Evolutionary conservation across 2,797 vertebrate species (phyloP).

Genomic region (Kryptopterus vitreolus): DNA sequence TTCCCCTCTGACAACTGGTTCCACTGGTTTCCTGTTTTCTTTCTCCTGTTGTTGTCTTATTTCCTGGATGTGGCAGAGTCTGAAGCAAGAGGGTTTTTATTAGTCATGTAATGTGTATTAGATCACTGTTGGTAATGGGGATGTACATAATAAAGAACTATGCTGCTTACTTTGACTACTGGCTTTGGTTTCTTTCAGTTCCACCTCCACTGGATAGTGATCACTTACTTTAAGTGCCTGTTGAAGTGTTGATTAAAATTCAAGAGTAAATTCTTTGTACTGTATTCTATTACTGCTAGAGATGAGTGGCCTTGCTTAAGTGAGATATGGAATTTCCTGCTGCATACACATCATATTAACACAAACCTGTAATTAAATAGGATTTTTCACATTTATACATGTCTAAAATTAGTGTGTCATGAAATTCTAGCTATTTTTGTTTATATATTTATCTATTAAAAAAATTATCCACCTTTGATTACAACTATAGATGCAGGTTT

Average conservation of each 20-base stretch:
- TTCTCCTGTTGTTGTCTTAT: not conserved
- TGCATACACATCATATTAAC: not conserved
- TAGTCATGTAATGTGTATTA: not conserved
- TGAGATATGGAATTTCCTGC: too few species aligned
- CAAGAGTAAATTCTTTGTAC: not conserved
- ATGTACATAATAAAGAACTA: slow-evolving; percentile 42
- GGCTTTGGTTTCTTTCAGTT: slow-evolving; percentile 55
- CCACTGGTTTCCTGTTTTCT: too few species aligned
- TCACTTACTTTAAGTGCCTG: slow-evolving; percentile 72
- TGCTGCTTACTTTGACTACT: slow-evolving; percentile 20
- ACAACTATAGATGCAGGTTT: not conserved
- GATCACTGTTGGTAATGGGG: not conserved
- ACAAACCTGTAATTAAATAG: not conserved
- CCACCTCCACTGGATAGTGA: slow-evolving; percentile 75
- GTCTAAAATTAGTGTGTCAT: not conserved
- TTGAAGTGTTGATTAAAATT: not conserved
- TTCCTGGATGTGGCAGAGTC: not conserved
- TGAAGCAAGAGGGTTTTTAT: not conserved
- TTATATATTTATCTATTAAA: too few species aligned
- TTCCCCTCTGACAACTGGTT: slow-evolving; percentile 44
- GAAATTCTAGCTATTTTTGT: not conserved
- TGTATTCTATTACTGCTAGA: not conserved
- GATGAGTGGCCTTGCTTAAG: not conserved
- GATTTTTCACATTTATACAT: not conserved
- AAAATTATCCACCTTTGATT: too few species aligned